Base-by-base conservation (phyloP, 2,888 invertebrate species). In the Nemoura dubitans region DNA sequence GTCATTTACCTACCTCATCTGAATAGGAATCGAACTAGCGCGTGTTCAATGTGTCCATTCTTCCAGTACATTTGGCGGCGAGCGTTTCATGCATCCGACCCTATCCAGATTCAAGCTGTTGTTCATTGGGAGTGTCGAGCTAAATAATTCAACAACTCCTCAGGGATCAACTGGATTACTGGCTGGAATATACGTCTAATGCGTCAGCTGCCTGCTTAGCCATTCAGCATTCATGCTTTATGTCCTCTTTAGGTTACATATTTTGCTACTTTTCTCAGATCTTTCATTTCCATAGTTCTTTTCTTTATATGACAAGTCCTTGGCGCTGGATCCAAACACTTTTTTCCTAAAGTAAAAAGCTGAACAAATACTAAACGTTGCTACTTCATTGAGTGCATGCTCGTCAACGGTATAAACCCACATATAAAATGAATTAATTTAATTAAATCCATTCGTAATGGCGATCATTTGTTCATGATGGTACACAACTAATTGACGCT, bases 61-160 rank as follows among this genome's bases (percentile, higher is more conserved):
- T 59, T 59, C 59, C 59, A 59, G 16, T 59, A 59, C 59, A 59
- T 59, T 59, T 59, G 59, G 59, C 59, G 59, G 6, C 59, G 59
- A 59, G 59, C 59, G 59, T 59, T 59, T 36, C 36, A 59, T 10
- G 2, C 2, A 59, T 7, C 59, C 59, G 59, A 59, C 59, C 59
- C 59, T 59, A 59, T 59, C 59, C 59, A 59, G 59, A 59, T 59
- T 16, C 59, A 21, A 59, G 59, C 59, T 59, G 59, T 59, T 59
- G 59, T 59, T 29, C 28, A 30, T 81, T 81, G 28, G 2, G 29
- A 28, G 28, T 81, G 28, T 81, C 28, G 30, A 28, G 81, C 29
- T 81, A 30, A 81, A 81, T 81, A 81, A 81, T 81, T 81, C 81
- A 81, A 30, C 81, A 81, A 30, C 27, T 81, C 59, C 59, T 21